These are phyloP conservation scores for Drosophila persimilis DNA, from an alignment of 1,140 invertebrate genomes.

Conservation along the genomic window DNA sequence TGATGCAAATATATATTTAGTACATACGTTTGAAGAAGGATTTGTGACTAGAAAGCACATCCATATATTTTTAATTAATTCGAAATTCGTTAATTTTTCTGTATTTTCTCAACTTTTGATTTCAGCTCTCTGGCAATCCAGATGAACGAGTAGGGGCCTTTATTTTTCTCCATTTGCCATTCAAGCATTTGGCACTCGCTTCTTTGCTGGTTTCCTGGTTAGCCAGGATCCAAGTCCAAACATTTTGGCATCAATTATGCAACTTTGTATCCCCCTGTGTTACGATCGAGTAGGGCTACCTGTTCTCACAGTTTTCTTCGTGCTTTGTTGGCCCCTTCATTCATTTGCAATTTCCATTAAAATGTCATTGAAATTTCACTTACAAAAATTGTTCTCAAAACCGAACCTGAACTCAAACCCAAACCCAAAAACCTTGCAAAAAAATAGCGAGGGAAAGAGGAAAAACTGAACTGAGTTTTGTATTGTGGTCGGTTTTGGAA, in stretches of 20 bases:
- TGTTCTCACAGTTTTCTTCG: too few species aligned
- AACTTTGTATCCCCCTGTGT: constrained; percentile 17
- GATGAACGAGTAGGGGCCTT: too few species aligned
- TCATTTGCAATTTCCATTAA: constrained; percentile 70
- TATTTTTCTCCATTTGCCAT: not conserved
- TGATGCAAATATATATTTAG: too few species aligned
- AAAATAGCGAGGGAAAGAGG: constrained; percentile 22
- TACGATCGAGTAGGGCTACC: not conserved
- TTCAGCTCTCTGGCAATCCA: too few species aligned
- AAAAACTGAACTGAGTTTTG: constrained; percentile 52
- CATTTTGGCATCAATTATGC: constrained; percentile 43
- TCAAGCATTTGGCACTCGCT: not conserved
- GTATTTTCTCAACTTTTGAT: too few species aligned
- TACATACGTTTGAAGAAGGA: too few species aligned
- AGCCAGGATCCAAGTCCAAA: not conserved
- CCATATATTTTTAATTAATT: too few species aligned
- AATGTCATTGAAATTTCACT: constrained; percentile 80
- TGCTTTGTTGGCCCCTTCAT: constrained; percentile 14
- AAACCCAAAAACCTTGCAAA: too few species aligned
- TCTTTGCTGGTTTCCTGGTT: not conserved
- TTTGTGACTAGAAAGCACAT: too few species aligned
- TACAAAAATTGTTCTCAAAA: constrained; percentile 59
- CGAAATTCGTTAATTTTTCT: too few species aligned
- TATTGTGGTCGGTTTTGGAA: constrained; percentile 17
- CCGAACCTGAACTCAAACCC: constrained; percentile 14